These are phyloP conservation scores for Lochmaea capreae DNA, from an alignment of 2,888 invertebrate species.

Conservation along the genomic window DNA sequence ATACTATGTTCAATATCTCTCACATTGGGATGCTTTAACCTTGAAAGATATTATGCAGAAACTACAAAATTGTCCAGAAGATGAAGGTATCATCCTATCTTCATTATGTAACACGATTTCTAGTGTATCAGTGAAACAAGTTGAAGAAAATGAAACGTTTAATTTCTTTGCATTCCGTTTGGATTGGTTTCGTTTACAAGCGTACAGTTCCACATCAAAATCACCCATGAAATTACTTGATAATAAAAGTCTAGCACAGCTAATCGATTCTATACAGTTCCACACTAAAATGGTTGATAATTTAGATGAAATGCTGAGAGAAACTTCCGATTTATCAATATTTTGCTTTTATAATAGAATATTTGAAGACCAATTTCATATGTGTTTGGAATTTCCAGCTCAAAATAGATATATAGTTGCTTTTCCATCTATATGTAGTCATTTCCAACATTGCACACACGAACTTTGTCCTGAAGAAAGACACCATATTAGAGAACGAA, in stretches of 20 bases:
- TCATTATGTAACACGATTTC: constrained; percentile 92
- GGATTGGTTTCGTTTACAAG: constrained; percentile 98
- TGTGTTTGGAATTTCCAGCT: constrained; percentile 98
- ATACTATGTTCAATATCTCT: constrained; percentile 97
- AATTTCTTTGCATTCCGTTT: constrained; percentile 92
- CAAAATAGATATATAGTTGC: constrained; percentile 98
- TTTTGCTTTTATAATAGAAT: constrained; percentile 98
- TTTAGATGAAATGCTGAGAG: constrained; percentile 95
- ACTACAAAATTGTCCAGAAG: constrained; percentile 88
- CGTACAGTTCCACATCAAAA: constrained; percentile 89
- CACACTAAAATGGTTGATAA: constrained; percentile 99
- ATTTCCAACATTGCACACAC: constrained; percentile 98
- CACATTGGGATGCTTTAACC: constrained; percentile 95
- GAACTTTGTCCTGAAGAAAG: constrained; percentile 98
- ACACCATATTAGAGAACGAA: constrained; percentile 95
- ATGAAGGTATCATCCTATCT: constrained; percentile 93
- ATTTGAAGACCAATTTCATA: constrained; percentile 98
- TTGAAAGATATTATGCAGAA: constrained; percentile 87
- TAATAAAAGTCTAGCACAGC: constrained; percentile 86
- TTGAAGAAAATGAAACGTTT: constrained; percentile 95
- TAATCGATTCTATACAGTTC: constrained; percentile 95
- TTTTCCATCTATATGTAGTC: constrained; percentile 97
- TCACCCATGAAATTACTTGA: constrained; percentile 83
- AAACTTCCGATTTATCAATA: constrained; percentile 96
- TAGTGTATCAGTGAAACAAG: constrained; percentile 90